phyloP scores from a whole-genome alignment of 2,797 vertebrate species.

The Neoniphon sammara region DNA sequence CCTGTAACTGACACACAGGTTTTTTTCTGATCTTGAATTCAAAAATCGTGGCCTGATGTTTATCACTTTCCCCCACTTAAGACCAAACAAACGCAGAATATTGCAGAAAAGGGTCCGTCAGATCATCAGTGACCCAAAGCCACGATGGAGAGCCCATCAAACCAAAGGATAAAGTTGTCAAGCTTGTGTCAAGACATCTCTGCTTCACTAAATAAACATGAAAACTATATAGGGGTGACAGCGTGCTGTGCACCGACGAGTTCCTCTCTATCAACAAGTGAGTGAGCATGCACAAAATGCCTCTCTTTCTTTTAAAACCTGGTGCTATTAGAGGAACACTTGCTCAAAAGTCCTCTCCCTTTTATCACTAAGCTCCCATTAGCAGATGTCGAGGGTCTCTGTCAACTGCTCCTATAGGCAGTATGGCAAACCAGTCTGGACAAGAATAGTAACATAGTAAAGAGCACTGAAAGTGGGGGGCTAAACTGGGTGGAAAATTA shows the following conservation, averaged over 20 bases:
- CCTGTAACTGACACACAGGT: too few species aligned
- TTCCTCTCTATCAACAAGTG: conserved; percentile 50
- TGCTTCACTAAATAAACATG: conserved; percentile 7
- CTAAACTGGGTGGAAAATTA: conserved; percentile 52
- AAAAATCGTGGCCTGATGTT: neutral
- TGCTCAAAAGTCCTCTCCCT: conserved; percentile 47
- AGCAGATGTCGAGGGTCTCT: conserved; percentile 69
- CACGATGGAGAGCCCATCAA: conserved; percentile 3
- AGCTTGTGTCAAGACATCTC: conserved; percentile 42
- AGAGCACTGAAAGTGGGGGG: conserved; percentile 36
- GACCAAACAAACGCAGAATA: conserved; percentile 33
- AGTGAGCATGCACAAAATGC: conserved; percentile 17
- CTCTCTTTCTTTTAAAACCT: conserved; percentile 47
- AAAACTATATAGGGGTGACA: neutral
- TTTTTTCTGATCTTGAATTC: too few species aligned
- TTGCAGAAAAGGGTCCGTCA: conserved; percentile 34
- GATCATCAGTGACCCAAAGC: conserved; percentile 41
- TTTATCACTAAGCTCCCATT: conserved; percentile 67
- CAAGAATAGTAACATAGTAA: conserved; percentile 69
- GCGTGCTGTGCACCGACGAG: conserved; percentile 11
- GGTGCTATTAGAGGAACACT: conserved; percentile 33
- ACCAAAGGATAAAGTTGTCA: conserved; percentile 50
- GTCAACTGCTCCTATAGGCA: conserved; percentile 62
- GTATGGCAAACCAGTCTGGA: conserved; percentile 70
- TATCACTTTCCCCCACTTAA: neutral